Base-by-base conservation (phyloP, 2,888 invertebrate species). In the Synanthedon andrenaeformis region DNA sequence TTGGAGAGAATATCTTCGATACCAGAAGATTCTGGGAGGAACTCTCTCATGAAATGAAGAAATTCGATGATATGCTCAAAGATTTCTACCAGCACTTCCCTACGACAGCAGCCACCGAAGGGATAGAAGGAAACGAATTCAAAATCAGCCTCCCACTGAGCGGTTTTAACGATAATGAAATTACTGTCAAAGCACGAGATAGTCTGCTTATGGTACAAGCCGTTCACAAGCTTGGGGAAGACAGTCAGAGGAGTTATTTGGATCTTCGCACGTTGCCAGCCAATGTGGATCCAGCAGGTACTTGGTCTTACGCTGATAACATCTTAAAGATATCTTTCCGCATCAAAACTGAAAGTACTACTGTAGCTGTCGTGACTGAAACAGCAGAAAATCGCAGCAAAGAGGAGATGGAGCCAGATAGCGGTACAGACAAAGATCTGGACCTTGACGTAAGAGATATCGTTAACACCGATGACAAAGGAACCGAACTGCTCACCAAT, bases 341-440 rank as follows among this genome's bases (percentile, higher is more conserved):
- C 6, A 17, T 49, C 49, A 53, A 52, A 10, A 49, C 49, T 8
- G 52, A 55, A 17, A 49, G 11, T 17, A 14, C 49, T 3, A 54
- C 58, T 0, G 58, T 59, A 0, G 61, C 58, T 3, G 53, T 58
- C 3, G 50, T 52, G 0, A 61, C 69, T 1, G 52, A 57, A 4
- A 54, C 53, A 0, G 68, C 69, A 0, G 61, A 64, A 12, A 17
- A 49, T 17, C 49, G 10, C 4, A 75, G 74, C 41, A 70, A 79
- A 0, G 83, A 83, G 56, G 81, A 78, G 14, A 62, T 79, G 53
- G 76, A 71, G 2, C 59, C 54, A 0, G 51, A 52, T 17, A 17
- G 23, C 49, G 45, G 1, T 13, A n/a, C 14, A 13, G 69, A 81
- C 41, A 75, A 63, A 3, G 78, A 81, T 53, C 63, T 78, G 0